Evolutionary conservation across 1,140 invertebrate genomes (phyloP).

Genomic region (Atta colombica): DNA sequence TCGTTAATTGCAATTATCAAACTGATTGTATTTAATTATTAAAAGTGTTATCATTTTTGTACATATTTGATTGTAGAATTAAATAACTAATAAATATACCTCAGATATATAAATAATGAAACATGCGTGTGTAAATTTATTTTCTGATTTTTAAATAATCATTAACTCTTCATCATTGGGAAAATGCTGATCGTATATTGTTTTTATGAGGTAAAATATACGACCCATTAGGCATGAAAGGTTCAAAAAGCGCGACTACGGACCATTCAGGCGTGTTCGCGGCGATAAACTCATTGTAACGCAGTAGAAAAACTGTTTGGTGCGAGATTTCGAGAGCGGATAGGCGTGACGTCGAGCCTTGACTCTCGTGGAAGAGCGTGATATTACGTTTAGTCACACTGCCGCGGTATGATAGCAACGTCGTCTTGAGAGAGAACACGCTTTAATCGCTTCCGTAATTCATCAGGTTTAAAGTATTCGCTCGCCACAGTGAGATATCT

Average conservation of each 20-base stretch:
- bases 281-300: conserved; percentile 51
- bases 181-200: conserved; percentile 40
- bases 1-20: background rate
- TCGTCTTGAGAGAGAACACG: conserved; percentile 34
- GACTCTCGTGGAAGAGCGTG: conserved; percentile 51
- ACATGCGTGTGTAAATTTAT: background rate
- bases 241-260: conserved; percentile 49
- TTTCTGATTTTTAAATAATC: conserved; percentile 34
- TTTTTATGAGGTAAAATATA: conserved; percentile 35
- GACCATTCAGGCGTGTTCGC: conserved; percentile 39
- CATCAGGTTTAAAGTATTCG: conserved; percentile 25
- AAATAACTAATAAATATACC: background rate
- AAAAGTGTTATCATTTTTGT: background rate
- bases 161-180: conserved; percentile 35
- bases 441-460: conserved; percentile 63
- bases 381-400: conserved; percentile 64
- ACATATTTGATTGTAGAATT: background rate
- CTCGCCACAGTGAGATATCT: background rate
- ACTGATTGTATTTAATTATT: background rate
- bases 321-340: conserved; percentile 53
- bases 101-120: background rate
- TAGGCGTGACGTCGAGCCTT: conserved; percentile 57
- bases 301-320: conserved; percentile 55
- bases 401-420: conserved; percentile 47
- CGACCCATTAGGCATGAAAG: conserved; percentile 46